Evolutionary conservation across 2,113 vertebrate genomes (phyloP).

Genomic region (Chaenogobius annularis): DNA sequence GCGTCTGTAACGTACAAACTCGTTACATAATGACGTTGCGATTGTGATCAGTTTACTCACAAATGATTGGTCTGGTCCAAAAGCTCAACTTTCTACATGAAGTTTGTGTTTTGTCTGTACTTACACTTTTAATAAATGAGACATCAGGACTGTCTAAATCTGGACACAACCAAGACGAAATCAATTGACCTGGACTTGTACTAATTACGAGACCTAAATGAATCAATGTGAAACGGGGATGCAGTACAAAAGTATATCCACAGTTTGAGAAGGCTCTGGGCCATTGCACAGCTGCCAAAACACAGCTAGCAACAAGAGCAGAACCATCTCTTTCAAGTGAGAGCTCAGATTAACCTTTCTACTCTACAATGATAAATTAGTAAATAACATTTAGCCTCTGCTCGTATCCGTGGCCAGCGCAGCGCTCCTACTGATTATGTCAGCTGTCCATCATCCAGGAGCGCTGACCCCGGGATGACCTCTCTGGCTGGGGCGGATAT

Average conservation of each 20-base stretch:
- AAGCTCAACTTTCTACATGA: too few relatives aligned
- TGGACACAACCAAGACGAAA: too few relatives aligned
- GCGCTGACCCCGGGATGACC: slow-evolving; percentile 49
- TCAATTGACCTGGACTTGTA: too few relatives aligned
- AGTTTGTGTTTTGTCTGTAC: too few relatives aligned
- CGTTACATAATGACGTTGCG: too few relatives aligned
- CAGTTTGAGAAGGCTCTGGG: neutral
- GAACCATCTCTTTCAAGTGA: neutral
- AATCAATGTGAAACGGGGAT: too few relatives aligned
- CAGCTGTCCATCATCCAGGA: slow-evolving; percentile 47
- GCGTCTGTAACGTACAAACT: too few relatives aligned
- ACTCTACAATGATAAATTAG: slow-evolving; percentile 6
- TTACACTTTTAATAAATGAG: too few relatives aligned
- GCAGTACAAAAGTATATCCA: neutral
- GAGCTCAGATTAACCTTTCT: slow-evolving; percentile 21
- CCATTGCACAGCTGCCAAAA: neutral
- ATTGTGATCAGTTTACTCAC: too few relatives aligned
- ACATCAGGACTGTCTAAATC: too few relatives aligned
- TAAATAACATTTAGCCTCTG: slow-evolving; percentile 14
- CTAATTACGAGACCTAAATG: too few relatives aligned
- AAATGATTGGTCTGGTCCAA: too few relatives aligned
- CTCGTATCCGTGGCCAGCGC: slow-evolving; percentile 5
- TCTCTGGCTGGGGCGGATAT: slow-evolving; percentile 39
- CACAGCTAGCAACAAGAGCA: neutral
- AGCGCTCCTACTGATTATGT: slow-evolving; percentile 15